A percentile compares a stretch with the other conserved stretches of the same genome.
Conservation (phyloP, 2,888 invertebrate species). For the Trichopria drosophilae region DNA sequence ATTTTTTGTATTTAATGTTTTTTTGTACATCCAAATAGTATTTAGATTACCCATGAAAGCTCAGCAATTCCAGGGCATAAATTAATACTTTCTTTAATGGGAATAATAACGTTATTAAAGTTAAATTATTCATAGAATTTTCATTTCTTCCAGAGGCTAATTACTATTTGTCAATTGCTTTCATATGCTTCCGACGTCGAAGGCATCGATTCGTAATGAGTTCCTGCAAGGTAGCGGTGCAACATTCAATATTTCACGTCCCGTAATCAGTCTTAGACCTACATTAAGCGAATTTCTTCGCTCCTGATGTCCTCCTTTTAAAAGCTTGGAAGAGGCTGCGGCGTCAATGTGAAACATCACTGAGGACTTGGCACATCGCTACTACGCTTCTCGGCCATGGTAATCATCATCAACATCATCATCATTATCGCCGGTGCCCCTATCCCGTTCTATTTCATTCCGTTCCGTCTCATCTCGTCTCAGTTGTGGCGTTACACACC, state of each 20-base stretch:
- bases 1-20: too few relatives aligned
- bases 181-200: too few relatives aligned
- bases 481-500: conserved; percentile 40
- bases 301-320: conserved; percentile 36
- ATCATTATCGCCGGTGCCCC: conserved; percentile 52
- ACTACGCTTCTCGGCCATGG: conserved; percentile 43
- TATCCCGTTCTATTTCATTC: conserved; percentile 41
- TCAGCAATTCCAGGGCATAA: too few relatives aligned
- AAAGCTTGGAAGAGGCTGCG: conserved; percentile 30
- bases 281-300: conserved; percentile 39
- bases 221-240: conserved; percentile 32
- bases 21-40: too few relatives aligned
- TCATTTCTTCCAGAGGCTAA: too few relatives aligned
- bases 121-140: too few relatives aligned
- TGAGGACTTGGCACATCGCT: conserved; percentile 30
- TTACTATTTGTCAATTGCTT: too few relatives aligned
- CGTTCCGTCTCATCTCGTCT: conserved; percentile 34
- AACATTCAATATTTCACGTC: conserved; percentile 38
- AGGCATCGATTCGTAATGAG: too few relatives aligned
- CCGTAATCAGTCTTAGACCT: conserved; percentile 41
- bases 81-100: too few relatives aligned
- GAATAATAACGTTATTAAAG: too few relatives aligned
- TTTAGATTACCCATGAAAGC: too few relatives aligned
- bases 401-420: conserved; percentile 55
- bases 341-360: conserved; percentile 35